Evolutionary conservation across 2,113 vertebrate species (phyloP), one percentile per base, ranked within the genome.

Genomic region (Megatriorchis doriae): DNA sequence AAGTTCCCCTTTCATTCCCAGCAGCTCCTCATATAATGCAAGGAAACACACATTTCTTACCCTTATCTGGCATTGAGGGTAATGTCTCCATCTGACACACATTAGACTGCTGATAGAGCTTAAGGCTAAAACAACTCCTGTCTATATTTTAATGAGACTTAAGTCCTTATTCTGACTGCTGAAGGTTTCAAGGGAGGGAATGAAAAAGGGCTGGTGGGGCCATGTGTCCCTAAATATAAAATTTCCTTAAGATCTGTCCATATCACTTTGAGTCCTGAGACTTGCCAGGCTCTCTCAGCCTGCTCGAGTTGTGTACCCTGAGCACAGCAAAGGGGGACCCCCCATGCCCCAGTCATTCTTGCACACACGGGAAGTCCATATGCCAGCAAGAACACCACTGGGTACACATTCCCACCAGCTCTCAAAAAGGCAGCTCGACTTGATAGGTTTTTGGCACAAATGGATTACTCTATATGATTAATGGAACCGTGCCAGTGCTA

Each of bases 381-480:
- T 96, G 97, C 93, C 91, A 50, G 81, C 94, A 95, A 92, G 95
- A 96, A 97, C 95, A 97, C 95, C 91, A 94, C 95, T 93, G 89
- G 95, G 94, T 91, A 95, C 95, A 95, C 84, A 85, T 97, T 97
- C 91, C 95, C 94, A 96, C 93, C 84, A 97, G 89, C 83, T 92
- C 91, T 96, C 93, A 94, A 96, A 96, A 89, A 96, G 95, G 95
- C 96, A 95, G 93, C 94, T 96, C 91, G 86, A 90, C 81, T 97
- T 95, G 96, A 97, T 97, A 96, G 95, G 83, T 97, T 97, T 95
- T 95, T 97, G 96, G 97, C 96, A 97, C 93, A 65, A 89, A 72
- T 10, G 4, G 86, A 95, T 94, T 77, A 82, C 96, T 94, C 91
- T 95, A 93, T 95, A 97, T 91, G 96, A 95, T 97, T 94, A 93